Base-by-base conservation (phyloP, 2,888 invertebrate genomes). In the Torymus auratus region DNA sequence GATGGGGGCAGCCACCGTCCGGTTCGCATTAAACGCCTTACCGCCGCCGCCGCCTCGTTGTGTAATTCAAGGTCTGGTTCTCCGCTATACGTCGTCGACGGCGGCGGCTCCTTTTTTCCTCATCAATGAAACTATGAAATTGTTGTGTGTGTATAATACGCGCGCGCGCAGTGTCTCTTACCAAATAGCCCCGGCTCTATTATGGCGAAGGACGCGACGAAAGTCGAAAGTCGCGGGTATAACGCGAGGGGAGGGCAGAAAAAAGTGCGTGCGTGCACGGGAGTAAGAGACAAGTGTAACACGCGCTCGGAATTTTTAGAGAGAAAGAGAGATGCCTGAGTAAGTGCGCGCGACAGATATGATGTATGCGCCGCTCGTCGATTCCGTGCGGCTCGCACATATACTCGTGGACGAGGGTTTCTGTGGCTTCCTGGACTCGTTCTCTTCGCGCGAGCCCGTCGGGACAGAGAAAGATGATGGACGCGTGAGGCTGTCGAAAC, bases 51-150 rank as follows among this genome's bases (percentile, higher is more conserved):
- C 41, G 17, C 64, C 80, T 23, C 78, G 83, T 89, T 88, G 88
- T 86, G 87, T 85, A 87, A 88, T 88, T 88, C 89, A 88, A 89
- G 89, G 88, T 88, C 87, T 83, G 83, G 52, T 80, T 74, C 28
- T 41, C 17, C 28, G 28, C 41, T 13, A 58, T 23, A 4, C 58
- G 58, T 7, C 56, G 23, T 53, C 67, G 58, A 15, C 56, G 23
- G 60, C 67, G 10, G 76, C 55, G 64, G 70, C 77, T 77, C 53
- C 52, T 77, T 82, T 84, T 81, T 84, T 85, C 83, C 83, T 84
- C 78, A 83, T 85, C 84, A 84, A 85, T 83, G 85, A 84, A 83
- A 84, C 83, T 81, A 75, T 76, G 72, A 76, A 74, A 74, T 75
- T 74, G 71, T 68, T 62, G 68, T 17, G 28, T 74, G 67, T 62